Evolutionary conservation across 2,797 vertebrate genomes (phyloP).

Genomic region (Halcyon badia): DNA sequence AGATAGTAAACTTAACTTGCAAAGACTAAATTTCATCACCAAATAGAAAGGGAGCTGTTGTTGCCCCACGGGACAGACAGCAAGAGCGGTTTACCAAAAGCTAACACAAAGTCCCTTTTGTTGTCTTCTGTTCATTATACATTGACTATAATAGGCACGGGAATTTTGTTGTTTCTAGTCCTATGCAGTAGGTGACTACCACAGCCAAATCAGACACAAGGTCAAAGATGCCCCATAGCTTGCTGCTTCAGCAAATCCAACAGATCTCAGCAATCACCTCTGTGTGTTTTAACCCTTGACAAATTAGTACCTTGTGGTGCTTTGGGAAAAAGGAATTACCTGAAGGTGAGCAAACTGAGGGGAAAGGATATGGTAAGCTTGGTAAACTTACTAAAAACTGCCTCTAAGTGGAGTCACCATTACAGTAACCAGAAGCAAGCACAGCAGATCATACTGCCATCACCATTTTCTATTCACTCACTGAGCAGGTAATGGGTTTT

Average conservation of each 20-base stretch:
- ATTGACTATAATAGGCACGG: not conserved
- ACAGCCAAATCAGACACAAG: not conserved
- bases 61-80: not conserved
- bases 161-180: not conserved
- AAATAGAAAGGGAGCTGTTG: not conserved
- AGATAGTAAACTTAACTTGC: not conserved
- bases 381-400: not conserved
- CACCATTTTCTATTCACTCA: not conserved
- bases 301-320: not conserved
- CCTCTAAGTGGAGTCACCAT: not conserved
- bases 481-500: not conserved
- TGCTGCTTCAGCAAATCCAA: not conserved
- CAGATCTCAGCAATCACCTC: not conserved
- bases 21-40: not conserved
- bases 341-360: not conserved
- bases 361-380: not conserved
- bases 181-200: not conserved
- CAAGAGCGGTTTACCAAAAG: not conserved
- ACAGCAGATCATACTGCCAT: not conserved
- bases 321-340: not conserved
- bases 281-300: not conserved
- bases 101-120: not conserved
- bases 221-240: not conserved
- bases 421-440: not conserved
- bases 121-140: not conserved